These are phyloP conservation scores for Caradrina kadenii DNA, from an alignment of 2,888 invertebrate species.

Conservation along the genomic window DNA sequence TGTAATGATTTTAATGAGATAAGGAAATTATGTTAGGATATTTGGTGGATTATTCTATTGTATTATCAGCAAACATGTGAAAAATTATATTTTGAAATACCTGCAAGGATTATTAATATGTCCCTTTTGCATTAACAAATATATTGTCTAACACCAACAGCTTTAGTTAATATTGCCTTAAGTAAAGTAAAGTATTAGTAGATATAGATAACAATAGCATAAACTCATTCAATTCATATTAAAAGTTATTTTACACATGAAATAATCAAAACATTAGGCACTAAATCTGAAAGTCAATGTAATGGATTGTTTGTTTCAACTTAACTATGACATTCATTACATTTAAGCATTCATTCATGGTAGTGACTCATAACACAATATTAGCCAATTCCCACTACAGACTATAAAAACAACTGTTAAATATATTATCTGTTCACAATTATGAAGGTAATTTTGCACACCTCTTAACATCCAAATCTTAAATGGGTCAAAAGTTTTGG, in stretches of 20 bases:
- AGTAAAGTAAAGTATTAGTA: neutral
- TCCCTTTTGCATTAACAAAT: neutral
- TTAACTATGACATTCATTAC: slow-evolving; percentile 14
- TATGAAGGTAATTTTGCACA: slow-evolving; percentile 60
- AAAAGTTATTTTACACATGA: slow-evolving; percentile 33
- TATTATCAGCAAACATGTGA: neutral
- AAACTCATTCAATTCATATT: slow-evolving; percentile 17
- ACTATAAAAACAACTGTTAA: slow-evolving; percentile 6
- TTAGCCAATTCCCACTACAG: slow-evolving; percentile 4
- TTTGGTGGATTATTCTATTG: slow-evolving; percentile 10
- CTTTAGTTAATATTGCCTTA: neutral
- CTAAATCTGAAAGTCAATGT: slow-evolving; percentile 30
- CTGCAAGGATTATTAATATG: neutral
- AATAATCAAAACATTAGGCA: slow-evolving; percentile 45
- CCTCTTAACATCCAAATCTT: slow-evolving; percentile 61
- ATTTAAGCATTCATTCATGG: slow-evolving; percentile 34
- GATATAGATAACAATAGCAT: neutral
- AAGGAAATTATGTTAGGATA: neutral
- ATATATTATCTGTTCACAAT: slow-evolving; percentile 25
- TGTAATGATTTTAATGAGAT: slow-evolving; percentile 7
- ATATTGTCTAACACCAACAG: neutral
- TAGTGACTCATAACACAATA: slow-evolving; percentile 43
- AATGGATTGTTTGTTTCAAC: slow-evolving; percentile 40
- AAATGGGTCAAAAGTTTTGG: slow-evolving; percentile 80
- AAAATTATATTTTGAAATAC: neutral